Conservation (phyloP, 1,140 invertebrate genomes). For the Conus ventricosus region DNA sequence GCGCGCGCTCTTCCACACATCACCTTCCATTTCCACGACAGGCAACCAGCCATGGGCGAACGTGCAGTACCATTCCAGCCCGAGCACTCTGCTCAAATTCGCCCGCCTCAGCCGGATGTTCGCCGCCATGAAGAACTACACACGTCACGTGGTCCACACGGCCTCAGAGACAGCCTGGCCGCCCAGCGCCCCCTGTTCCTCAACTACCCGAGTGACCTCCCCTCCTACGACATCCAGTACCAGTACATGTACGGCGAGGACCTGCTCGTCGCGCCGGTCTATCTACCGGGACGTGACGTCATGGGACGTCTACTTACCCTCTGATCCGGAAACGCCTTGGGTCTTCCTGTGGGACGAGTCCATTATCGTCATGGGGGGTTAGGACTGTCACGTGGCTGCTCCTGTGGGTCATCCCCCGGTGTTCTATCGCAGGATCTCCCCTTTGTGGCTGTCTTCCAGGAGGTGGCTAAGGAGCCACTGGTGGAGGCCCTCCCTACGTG, state of each 20-base stretch:
- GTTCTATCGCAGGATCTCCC: constrained; percentile 51
- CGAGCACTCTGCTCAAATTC: constrained; percentile 64
- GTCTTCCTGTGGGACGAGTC: constrained; percentile 31
- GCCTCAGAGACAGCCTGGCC: constrained; percentile 58
- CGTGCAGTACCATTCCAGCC: constrained; percentile 70
- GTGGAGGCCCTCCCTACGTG: constrained; percentile 8
- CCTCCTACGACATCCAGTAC: constrained; percentile 58
- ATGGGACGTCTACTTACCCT: constrained; percentile 36
- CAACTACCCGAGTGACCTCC: constrained; percentile 61
- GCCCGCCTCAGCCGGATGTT: constrained; percentile 68
- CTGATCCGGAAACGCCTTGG: constrained; percentile 6
- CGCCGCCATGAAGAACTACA: constrained; percentile 65
- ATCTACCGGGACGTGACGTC: constrained; percentile 37
- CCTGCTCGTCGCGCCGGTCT: constrained; percentile 71
- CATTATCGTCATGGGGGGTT: constrained; percentile 41
- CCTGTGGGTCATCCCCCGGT: constrained; percentile 60
- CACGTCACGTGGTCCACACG: constrained; percentile 49
- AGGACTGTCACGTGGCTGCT: constrained; percentile 49
- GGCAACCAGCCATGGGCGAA: constrained; percentile 70
- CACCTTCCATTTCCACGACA: constrained; percentile 11
- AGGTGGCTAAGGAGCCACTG: constrained; percentile 14
- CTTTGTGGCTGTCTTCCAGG: constrained; percentile 36
- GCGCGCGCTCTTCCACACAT: background rate
- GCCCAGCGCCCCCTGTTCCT: constrained; percentile 72
- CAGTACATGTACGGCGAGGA: constrained; percentile 74